A percentile compares a stretch with the other conserved stretches of the same genome.
Conservation (phyloP, 2,113 vertebrate genomes). For the Burhinus oedicnemus region DNA sequence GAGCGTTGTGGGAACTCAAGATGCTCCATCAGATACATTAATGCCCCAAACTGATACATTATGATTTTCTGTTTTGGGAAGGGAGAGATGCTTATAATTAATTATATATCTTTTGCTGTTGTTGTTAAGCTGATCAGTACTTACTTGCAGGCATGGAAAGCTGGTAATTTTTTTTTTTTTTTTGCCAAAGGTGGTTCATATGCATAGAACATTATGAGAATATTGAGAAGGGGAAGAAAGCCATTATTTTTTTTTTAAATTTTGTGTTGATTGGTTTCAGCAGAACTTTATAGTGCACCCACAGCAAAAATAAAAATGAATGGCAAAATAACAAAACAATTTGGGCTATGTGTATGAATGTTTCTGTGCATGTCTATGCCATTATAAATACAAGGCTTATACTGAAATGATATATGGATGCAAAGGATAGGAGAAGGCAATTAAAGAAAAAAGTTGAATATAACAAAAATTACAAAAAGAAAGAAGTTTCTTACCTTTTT, state of each 20-base stretch:
- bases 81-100: not conserved
- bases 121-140: not conserved
- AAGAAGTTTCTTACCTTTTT: rapidly evolving
- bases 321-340: not conserved
- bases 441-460: rapidly evolving
- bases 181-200: not conserved
- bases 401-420: not conserved
- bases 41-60: constrained; percentile 1
- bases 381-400: not conserved
- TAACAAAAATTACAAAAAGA: not conserved
- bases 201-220: not conserved
- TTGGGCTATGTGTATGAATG: not conserved
- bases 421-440: not conserved
- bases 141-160: not conserved
- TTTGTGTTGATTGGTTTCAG: not conserved
- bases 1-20: not conserved
- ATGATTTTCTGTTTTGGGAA: not conserved
- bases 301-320: not conserved
- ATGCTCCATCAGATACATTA: not conserved
- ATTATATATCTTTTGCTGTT: not conserved
- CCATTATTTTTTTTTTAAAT: not conserved
- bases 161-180: not conserved
- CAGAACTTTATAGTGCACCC: not conserved
- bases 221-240: not conserved
- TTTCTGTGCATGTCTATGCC: not conserved